Evolutionary conservation across 2,797 vertebrate genomes (phyloP), one percentile per base, ranked within the genome.

Genomic region (Galagoides demidoff): DNA sequence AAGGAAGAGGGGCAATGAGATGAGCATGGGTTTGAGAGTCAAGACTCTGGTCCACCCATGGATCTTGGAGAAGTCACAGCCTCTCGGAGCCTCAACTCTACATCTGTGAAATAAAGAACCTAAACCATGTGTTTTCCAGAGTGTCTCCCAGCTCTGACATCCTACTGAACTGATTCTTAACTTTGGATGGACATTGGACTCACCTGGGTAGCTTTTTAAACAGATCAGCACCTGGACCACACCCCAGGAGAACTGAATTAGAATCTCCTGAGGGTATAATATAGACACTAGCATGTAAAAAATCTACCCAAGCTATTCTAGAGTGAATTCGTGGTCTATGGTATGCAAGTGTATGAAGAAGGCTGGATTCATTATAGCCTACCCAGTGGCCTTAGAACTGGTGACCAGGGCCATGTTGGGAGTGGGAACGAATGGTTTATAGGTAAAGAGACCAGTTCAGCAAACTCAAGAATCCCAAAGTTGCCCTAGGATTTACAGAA

Each of bases 231-330:
- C 25, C 57, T 87, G 25, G n/a, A 25, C 39, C 25, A 27, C 68
- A 90, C 14, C 73, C 14, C 22, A 7, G 57, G 34, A 4, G 64
- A 94, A 77, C 0, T 57, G 81, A 95, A 76, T 74, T n/a, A 81
- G 83, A 97, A 85, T 90, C n/a, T 89, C 76, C 49, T 78, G 5
- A 17, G 16, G n/a, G 12, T 89, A 45, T 31, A 81, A 90, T 17
- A 43, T 31, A 89, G 73, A 95, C 6, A 39, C 7, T 43, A 23
- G 23, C 55, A 85, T 9, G 88, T 95, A 1, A 31, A 89, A 95
- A 66, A 59, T 20, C 34, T 90, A 31, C 70, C 63, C 34, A 39
- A 20, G 71, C 57, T n/a, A 77, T 61, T 66, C 81, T 77, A 68
- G 31, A 25, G 23, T 84, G 59, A 20, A 34, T 43, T 61, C 5